Evolutionary conservation across 1,140 invertebrate genomes (phyloP), one percentile per base, ranked within the genome.

Genomic region (Contarinia nasturtii): DNA sequence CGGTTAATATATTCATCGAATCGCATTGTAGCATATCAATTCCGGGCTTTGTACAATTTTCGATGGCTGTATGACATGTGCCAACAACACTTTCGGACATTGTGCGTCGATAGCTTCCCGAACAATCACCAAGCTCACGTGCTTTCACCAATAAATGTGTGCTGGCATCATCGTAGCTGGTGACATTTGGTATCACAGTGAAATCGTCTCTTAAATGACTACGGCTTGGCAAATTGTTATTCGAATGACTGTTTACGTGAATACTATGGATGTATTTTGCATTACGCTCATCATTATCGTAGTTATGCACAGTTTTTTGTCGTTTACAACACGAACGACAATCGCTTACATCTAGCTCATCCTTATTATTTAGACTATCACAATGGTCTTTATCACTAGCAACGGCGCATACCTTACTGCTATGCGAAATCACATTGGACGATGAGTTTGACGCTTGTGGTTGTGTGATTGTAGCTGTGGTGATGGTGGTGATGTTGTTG

Each of bases 301-400:
- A 43, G 37, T 33, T 55, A 48, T 64, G 61, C 49, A 61, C 57
- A 14, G 61, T 64, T 50, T 64, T 64, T 45, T 64, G 61, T 0
- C 61, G 56, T 40, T 64, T 64, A 50, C 27, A 27, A 27, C 61
- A 64, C 36, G 61, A 51, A 44, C 60, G 61, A 44, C 61, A 55
- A 46, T 51, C 48, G 10, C 33, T 44, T 7, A 44, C 36, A 19
- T 22, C 33, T 42, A 43, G 14, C 2, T 14, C 17, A 14, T 33
- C 41, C n/a, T 22, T 44, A 40, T 44, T 22, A 44, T 11, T 22
- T 22, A 19, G 11, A 20, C 20, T 44, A 14, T 44, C 22, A 44
- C 43, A 44, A n/a, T 8, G 21, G 10, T 14, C 10, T 7, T 14
- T 44, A 44, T 44, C 43, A 44, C 43, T 44, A 27, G 43, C 37